Evolutionary conservation across 2,888 invertebrate species (phyloP), one percentile per base, ranked within the genome.

Genomic region (Pecten maximus): DNA sequence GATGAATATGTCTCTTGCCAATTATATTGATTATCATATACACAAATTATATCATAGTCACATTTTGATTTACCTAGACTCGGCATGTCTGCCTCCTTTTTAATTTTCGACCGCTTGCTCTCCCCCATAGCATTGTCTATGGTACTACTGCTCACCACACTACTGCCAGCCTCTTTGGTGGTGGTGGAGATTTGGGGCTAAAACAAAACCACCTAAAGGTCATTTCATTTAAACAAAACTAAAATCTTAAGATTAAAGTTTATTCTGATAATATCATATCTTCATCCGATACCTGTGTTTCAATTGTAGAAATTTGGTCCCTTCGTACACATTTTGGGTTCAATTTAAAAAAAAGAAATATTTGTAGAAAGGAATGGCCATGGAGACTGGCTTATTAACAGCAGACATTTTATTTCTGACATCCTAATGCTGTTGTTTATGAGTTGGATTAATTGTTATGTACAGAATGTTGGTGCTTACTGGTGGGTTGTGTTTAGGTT

Each of bases 121-220:
- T 96, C 95, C 40, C 92, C 92, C 54, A 91, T 91, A 4, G 93
- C 92, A 0, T 92, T 88, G 23, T 93, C 93, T 50, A 95, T 95
- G 91, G 97, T 97, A 74, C 97, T 97, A 93, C 97, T 97, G 92
- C 97, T 97, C 91, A 97, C 97, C 91, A 97, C 97, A 91, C 96
- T 96, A 89, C 95, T 95, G n/a, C 95, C 93, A 0, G 94, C 94
- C 60, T 95, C 96, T 88, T 95, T 95, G 54, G 94, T 94, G 50
- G 94, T 94, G 35, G 95, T 95, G 87, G 95, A 94, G 89, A 95
- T 95, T 93, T 95, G 94, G 88, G 93, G 93, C 94, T 94, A 89
- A 89, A 92, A 88, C 39, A 40, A 89, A 74, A 60, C 6, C 74
- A 60, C 23, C 23, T 60, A 28, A 74, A 74, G 74, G 74, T 74